Base-by-base conservation (phyloP, 2,113 vertebrate genomes). In the Donacobius atricapilla region DNA sequence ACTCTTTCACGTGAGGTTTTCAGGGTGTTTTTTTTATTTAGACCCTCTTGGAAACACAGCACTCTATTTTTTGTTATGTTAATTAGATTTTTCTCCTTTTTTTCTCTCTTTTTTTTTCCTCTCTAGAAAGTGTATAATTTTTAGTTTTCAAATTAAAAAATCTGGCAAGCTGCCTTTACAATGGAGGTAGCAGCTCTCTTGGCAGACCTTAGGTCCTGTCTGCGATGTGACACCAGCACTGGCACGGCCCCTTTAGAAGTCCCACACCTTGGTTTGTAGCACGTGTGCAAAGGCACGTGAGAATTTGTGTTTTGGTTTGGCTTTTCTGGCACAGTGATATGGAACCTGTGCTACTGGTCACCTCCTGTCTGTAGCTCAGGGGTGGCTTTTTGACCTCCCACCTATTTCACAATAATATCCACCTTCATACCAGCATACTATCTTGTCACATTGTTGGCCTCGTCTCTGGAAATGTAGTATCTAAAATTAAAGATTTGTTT, bases 401-500 rank as follows among this genome's bases (percentile, higher is more conserved):
- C 31, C 84, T 22, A 13, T 83, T 89, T 90, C 91, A 95, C 56
- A 94, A 72, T 58, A 87, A 65, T 80, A 78, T 76, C 69, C 7
- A 42, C 83, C 82, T 69, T 64, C 25, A 48, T 68, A 94, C 82
- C 87, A 68, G 48, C 14, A 21, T 64, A 37, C 84, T 80, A 30
- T 76, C 96, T 94, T 90, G 93, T 96, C 94, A 96, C 71, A 53
- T 94, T 95, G 86, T 97, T 97, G 97, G 97, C 96, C 75, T 84
- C 39, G 19, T 63, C 69, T 83, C 90, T 97, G 98, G 97, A 98
- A 98, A 97, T 86, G 88, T 54, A 96, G 94, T 95, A 89, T 73
- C 97, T 97, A 96, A 98, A 97, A 93, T 97, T 97, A 97, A 95
- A 96, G 95, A 68, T 68, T 96, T 96, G 81, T 95, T 98, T 98